These are phyloP conservation scores for Ecliptopera silaceata DNA, from an alignment of 2,888 invertebrate species.

Conservation along the genomic window DNA sequence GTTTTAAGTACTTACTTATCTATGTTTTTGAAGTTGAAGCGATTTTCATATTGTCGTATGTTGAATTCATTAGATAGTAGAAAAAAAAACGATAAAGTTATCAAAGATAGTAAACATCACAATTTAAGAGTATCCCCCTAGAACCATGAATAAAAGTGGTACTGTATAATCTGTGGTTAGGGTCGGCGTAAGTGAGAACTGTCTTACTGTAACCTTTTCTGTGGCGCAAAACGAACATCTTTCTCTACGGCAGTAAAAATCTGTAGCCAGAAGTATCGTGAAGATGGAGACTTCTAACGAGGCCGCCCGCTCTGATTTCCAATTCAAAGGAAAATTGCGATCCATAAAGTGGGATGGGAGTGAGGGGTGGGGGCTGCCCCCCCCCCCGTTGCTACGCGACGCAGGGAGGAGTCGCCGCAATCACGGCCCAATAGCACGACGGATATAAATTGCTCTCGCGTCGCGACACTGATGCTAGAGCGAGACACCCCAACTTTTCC, in stretches of 20 bases:
- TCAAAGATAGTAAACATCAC: background rate
- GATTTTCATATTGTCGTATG: background rate
- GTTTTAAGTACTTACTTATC: too few species aligned
- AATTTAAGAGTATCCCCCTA: background rate
- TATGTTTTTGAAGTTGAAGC: background rate
- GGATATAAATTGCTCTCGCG: slow-evolving; percentile 83
- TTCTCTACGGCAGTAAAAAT: slow-evolving; percentile 72
- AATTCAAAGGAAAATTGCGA: slow-evolving; percentile 84
- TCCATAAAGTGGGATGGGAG: slow-evolving; percentile 74
- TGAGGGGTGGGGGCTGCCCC: slow-evolving; percentile 51
- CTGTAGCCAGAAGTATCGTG: slow-evolving; percentile 72
- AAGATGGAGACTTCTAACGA: slow-evolving; percentile 78
- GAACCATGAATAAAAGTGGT: background rate
- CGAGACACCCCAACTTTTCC: slow-evolving; percentile 46
- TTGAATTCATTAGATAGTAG: too few species aligned
- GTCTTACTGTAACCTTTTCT: background rate
- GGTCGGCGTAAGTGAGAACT: background rate
- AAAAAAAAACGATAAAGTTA: background rate
- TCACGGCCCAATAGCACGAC: slow-evolving; percentile 84
- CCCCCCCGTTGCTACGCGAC: slow-evolving; percentile 85
- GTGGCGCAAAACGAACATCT: slow-evolving; percentile 56
- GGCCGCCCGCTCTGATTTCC: slow-evolving; percentile 81
- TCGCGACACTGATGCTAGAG: slow-evolving; percentile 72
- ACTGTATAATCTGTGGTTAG: background rate
- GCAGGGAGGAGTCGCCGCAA: slow-evolving; percentile 85